These are phyloP conservation scores for Butorides virescens DNA, from an alignment of 2,113 vertebrate species.

Conservation along the genomic window DNA sequence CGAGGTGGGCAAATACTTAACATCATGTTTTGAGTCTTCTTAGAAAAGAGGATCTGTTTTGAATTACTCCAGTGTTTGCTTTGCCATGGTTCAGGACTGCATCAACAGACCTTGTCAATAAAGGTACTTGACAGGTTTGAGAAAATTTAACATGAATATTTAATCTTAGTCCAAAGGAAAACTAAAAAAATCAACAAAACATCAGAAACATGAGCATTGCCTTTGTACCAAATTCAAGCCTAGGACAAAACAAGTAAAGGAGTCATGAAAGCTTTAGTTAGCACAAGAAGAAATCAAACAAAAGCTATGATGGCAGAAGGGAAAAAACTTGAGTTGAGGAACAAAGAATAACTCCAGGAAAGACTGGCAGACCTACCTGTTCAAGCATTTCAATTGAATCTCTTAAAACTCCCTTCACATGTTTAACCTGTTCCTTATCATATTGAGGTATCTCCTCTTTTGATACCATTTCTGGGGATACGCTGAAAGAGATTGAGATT, in stretches of 20 bases:
- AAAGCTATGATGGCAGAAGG: not conserved
- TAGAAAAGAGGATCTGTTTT: not conserved
- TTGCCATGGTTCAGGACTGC: not conserved
- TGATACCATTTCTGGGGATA: conserved; percentile 61
- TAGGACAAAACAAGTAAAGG: not conserved
- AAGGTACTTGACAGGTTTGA: not conserved
- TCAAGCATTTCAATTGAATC: conserved; percentile 92
- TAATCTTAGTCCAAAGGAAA: not conserved
- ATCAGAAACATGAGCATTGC: not conserved
- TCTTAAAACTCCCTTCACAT: conserved; percentile 85
- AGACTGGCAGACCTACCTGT: conserved; percentile 75
- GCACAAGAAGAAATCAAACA: not conserved
- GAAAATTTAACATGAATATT: not conserved
- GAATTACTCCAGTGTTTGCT: not conserved
- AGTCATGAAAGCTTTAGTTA: not conserved
- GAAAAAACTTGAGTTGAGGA: not conserved
- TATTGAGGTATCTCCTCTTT: conserved; percentile 58
- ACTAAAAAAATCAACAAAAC: not conserved
- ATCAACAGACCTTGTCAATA: not conserved
- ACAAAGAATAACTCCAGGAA: not conserved
- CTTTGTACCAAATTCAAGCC: not conserved
- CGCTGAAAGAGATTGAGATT: conserved; percentile 62
- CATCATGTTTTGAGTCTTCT: not conserved
- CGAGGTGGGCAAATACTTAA: not conserved
- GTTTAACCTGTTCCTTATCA: conserved; percentile 65